Percentiles rank a stretch among this genome's conserved stretches.
phyloP scores from a whole-genome alignment of 92 coral and sea anemone species.

The Anthopleura xanthogrammica region DNA sequence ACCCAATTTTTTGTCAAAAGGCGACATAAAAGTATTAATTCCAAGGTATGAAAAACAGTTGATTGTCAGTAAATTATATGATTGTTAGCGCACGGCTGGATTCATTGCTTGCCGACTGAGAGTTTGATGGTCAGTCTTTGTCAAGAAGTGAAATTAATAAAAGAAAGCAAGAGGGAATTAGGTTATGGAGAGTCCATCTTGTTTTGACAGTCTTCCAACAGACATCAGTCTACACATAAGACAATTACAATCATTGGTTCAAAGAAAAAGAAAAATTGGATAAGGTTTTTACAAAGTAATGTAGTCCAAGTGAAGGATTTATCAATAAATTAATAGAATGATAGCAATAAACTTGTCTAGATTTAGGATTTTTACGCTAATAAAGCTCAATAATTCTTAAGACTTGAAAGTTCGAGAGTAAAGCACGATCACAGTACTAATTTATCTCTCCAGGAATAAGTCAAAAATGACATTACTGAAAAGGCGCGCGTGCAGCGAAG shows the following conservation, averaged over 20 bases:
- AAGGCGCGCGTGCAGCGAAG: conserved; percentile 10
- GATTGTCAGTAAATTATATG: not conserved
- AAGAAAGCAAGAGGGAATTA: not conserved
- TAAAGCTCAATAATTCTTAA: not conserved
- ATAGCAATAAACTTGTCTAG: not conserved
- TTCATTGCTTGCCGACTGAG: not conserved
- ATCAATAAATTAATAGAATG: conserved; percentile 7
- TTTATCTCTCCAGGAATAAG: not conserved
- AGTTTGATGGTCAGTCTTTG: not conserved
- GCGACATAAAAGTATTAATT: not conserved
- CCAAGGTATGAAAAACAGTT: not conserved
- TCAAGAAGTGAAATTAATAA: conserved; percentile 3
- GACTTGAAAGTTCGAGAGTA: not conserved
- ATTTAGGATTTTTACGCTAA: not conserved
- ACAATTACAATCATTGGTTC: conserved; percentile 12
- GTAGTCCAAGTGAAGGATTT: conserved; percentile 18
- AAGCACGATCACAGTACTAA: no score
- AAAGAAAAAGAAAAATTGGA: conserved; percentile 15
- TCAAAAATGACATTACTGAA: conserved; percentile 4
- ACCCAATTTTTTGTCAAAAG: not conserved
- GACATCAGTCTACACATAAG: conserved; percentile 10
- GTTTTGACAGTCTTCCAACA: not conserved
- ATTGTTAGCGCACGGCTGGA: not conserved
- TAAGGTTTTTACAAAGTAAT: conserved; percentile 6
- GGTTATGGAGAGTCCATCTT: not conserved